A percentile compares a stretch with the other conserved stretches of the same genome.
Evolutionary conservation across 2,797 vertebrate genomes (phyloP).

Genomic region (Natrix natrix): DNA sequence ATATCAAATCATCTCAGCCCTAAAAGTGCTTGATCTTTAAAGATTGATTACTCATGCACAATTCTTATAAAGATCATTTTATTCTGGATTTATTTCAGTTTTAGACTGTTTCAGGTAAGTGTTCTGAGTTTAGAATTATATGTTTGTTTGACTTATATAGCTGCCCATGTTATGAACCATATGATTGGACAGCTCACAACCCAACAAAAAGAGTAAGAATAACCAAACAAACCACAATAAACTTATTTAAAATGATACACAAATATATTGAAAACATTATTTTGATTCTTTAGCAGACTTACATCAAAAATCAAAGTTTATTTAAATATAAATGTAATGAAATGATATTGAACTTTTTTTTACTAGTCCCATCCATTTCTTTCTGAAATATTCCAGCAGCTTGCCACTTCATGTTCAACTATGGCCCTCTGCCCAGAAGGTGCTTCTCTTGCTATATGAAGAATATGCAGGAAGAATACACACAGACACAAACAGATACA

Average conservation of each 20-base stretch:
- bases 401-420: background rate
- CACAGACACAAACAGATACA: too few species aligned
- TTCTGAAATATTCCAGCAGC: background rate
- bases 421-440: background rate
- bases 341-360: background rate
- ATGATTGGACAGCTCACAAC: background rate
- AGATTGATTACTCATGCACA: background rate
- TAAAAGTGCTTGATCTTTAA: background rate
- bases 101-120: slow-evolving; percentile 1
- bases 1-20: background rate
- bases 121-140: background rate
- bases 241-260: background rate
- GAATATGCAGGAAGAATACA: background rate
- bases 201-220: background rate
- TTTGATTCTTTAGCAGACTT: background rate
- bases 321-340: background rate
- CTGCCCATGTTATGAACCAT: background rate
- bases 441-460: background rate
- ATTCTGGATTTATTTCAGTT: background rate
- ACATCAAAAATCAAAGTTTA: background rate
- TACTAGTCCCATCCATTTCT: background rate
- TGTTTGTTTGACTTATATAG: background rate
- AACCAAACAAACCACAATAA: background rate
- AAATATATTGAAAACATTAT: background rate
- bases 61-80: background rate